Evolutionary conservation across 2,113 vertebrate species (phyloP).

Genomic region (Romanogobio albipinnatus): DNA sequence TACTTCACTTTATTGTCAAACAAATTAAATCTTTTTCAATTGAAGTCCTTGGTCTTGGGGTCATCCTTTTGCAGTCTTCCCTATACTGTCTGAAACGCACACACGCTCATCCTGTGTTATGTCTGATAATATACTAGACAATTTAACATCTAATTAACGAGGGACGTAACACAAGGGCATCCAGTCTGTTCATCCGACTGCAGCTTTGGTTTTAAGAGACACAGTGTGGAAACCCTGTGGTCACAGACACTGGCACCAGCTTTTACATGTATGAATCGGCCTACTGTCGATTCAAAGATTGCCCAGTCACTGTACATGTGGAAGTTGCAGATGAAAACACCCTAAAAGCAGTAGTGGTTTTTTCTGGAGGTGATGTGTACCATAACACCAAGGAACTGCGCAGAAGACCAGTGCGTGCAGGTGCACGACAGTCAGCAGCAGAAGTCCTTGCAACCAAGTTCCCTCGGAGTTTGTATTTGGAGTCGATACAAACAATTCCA

Average conservation of each 20-base stretch:
- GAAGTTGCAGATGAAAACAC: background rate
- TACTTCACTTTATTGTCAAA: too few relatives aligned
- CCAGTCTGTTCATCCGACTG: background rate
- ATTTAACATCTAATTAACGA: too few relatives aligned
- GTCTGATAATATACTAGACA: too few relatives aligned
- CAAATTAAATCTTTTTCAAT: too few relatives aligned
- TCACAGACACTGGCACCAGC: background rate
- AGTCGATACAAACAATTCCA: background rate
- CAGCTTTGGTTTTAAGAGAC: background rate
- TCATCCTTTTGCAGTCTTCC: too few relatives aligned
- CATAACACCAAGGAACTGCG: background rate
- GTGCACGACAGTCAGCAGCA: background rate
- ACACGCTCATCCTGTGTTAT: too few relatives aligned
- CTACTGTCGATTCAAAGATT: background rate
- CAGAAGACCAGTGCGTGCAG: conserved; percentile 9
- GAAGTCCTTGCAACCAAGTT: background rate
- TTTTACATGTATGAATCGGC: too few relatives aligned
- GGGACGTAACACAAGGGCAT: too few relatives aligned
- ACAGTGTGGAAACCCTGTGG: background rate
- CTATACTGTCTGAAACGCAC: too few relatives aligned
- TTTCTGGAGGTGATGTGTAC: background rate
- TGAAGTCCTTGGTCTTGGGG: too few relatives aligned
- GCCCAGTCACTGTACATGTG: background rate
- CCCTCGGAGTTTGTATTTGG: background rate
- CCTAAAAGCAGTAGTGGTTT: background rate